These are phyloP conservation scores for Stylophora pistillata DNA, from an alignment of 64 coral and sea anemone genomes.

Conservation along the genomic window DNA sequence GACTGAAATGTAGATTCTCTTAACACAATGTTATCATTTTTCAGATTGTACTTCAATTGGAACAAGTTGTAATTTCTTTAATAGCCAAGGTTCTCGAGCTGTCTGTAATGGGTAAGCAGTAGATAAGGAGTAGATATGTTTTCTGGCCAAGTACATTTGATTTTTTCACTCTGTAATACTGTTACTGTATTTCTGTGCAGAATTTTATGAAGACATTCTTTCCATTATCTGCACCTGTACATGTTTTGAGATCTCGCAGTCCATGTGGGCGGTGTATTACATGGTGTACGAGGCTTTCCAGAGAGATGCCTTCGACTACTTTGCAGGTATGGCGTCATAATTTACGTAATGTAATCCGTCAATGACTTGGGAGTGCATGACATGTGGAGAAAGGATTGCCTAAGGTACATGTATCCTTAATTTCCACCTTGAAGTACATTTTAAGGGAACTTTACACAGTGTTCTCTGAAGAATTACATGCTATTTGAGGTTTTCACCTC, in stretches of 20 bases:
- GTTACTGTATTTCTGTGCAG: constrained; percentile 27
- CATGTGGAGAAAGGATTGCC: too few relatives aligned
- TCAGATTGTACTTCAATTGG: constrained; percentile 78
- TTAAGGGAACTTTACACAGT: too few relatives aligned
- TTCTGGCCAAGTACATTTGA: neutral
- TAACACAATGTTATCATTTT: neutral
- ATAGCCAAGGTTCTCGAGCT: constrained; percentile 76
- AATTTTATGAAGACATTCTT: constrained; percentile 89
- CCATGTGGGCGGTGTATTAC: constrained; percentile 86
- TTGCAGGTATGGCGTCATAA: constrained; percentile 61
- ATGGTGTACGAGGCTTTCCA: constrained; percentile 87
- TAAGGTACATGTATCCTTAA: too few relatives aligned
- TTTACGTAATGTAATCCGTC: neutral
- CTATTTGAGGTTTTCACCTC: too few relatives aligned
- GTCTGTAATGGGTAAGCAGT: constrained; percentile 74
- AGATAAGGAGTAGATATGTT: neutral
- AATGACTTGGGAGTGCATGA: too few relatives aligned
- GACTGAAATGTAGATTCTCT: neutral
- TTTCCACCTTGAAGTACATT: too few relatives aligned
- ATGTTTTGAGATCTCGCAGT: constrained; percentile 83
- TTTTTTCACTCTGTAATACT: neutral
- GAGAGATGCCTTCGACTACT: constrained; percentile 92
- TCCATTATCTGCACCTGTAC: constrained; percentile 90
- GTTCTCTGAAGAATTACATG: too few relatives aligned
- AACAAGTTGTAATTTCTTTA: constrained; percentile 65